phyloP scores from a whole-genome alignment of 1,140 invertebrate species.

The Spodoptera frugiperda region DNA sequence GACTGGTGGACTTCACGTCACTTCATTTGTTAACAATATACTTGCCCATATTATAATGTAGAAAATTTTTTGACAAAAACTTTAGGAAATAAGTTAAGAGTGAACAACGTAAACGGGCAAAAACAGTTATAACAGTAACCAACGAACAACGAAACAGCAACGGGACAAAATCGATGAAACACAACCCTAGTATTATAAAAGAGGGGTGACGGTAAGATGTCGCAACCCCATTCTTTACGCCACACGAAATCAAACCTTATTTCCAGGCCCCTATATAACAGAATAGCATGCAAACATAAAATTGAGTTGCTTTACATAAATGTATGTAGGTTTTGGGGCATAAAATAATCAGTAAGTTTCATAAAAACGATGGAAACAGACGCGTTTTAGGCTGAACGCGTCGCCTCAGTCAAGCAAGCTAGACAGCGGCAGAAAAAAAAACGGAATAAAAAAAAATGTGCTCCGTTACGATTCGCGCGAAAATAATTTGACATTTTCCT shows the following conservation, averaged over 20 bases:
- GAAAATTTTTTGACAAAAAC: too few relatives aligned
- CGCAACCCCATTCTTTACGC: constrained; percentile 48
- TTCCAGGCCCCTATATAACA: constrained; percentile 40
- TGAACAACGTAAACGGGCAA: background rate
- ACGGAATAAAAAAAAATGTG: constrained; percentile 8
- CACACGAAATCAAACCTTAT: constrained; percentile 60
- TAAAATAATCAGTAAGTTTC: constrained; percentile 81
- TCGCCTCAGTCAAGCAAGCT: background rate
- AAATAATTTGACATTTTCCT: constrained; percentile 1
- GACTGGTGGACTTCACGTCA: too few relatives aligned
- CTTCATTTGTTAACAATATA: too few relatives aligned
- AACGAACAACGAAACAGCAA: constrained; percentile 10
- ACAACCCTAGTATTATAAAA: constrained; percentile 51
- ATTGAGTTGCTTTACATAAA: constrained; percentile 76
- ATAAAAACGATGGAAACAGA: constrained; percentile 17
- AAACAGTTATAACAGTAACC: background rate
- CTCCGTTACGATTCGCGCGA: constrained; percentile 1
- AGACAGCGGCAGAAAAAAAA: too few relatives aligned
- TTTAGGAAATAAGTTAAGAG: too few relatives aligned
- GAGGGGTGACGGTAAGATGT: constrained; percentile 54
- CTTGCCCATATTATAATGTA: too few relatives aligned
- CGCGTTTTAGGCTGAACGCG: constrained; percentile 17
- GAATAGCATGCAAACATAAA: constrained; percentile 49
- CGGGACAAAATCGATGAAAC: constrained; percentile 23
- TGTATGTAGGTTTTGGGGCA: constrained; percentile 61